A percentile compares a stretch with the other conserved stretches of the same genome.
Conservation (phyloP, 2,888 invertebrate species). For the Chirona hameri region DNA sequence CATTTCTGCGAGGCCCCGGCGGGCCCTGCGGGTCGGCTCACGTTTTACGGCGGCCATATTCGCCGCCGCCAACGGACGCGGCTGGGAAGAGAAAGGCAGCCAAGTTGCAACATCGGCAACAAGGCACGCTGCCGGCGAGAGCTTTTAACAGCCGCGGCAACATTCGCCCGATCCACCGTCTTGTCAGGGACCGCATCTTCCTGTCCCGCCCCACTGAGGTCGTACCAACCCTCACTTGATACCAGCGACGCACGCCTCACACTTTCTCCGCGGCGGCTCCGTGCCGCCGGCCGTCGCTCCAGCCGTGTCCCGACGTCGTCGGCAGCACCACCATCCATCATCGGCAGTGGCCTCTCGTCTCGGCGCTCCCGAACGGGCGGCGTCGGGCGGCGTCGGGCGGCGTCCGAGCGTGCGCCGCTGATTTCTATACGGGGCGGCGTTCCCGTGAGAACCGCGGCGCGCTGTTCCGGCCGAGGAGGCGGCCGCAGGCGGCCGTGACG, state of each 20-base stretch:
- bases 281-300: neutral
- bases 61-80: neutral
- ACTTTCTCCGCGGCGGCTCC: neutral
- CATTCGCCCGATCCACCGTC: neutral
- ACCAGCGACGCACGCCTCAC: neutral
- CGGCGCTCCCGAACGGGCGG: neutral
- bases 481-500: neutral
- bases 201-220: too few relatives aligned
- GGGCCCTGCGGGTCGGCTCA: neutral
- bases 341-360: neutral
- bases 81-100: slow-evolving; percentile 6
- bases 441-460: neutral
- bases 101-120: neutral
- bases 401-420: neutral
- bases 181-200: too few relatives aligned
- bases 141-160: neutral
- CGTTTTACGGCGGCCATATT: neutral
- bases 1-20: neutral
- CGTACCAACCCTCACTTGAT: too few relatives aligned
- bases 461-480: neutral
- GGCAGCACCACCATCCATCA: neutral
- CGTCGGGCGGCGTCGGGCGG: neutral
- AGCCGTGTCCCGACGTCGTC: neutral
- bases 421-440: slow-evolving; percentile 5
- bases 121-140: neutral